Evolutionary conservation across 2,797 vertebrate genomes (phyloP).

Genomic region (Carapus acus): DNA sequence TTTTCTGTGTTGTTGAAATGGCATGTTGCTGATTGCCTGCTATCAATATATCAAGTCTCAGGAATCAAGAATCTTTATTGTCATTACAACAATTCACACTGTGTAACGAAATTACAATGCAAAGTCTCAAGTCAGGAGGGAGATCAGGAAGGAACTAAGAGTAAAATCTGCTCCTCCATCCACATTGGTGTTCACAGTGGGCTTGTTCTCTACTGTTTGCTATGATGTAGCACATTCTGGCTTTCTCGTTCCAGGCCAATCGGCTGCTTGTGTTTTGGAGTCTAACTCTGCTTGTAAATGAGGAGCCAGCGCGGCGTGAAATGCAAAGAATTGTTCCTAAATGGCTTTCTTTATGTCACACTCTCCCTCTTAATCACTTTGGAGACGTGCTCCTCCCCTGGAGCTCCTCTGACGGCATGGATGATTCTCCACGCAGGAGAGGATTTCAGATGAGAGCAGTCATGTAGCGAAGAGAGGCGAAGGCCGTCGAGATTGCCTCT

Average conservation of each 20-base stretch:
- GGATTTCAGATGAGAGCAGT: slow-evolving; percentile 1
- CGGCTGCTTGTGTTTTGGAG: background rate
- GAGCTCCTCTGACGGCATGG: background rate
- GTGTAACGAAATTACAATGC: no score
- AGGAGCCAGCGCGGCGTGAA: background rate
- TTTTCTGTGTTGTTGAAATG: no score
- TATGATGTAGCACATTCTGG: background rate
- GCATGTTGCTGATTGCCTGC: no score
- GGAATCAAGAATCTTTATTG: no score
- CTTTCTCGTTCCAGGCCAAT: background rate
- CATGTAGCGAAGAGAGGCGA: background rate
- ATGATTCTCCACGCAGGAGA: background rate
- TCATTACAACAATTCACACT: no score
- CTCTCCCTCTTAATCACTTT: slow-evolving; percentile 7
- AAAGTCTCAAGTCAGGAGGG: no score
- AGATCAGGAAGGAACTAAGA: no score
- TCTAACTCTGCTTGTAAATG: slow-evolving; percentile 5
- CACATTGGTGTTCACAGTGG: no score
- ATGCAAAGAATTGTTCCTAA: slow-evolving; percentile 1
- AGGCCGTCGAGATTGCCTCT: background rate
- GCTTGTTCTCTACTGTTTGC: background rate
- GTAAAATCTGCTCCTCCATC: no score
- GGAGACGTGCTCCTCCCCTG: background rate
- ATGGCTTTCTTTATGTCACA: background rate
- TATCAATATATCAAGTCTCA: no score